Evolutionary conservation across 2,797 vertebrate genomes (phyloP).

Genomic region (Argya squamiceps): DNA sequence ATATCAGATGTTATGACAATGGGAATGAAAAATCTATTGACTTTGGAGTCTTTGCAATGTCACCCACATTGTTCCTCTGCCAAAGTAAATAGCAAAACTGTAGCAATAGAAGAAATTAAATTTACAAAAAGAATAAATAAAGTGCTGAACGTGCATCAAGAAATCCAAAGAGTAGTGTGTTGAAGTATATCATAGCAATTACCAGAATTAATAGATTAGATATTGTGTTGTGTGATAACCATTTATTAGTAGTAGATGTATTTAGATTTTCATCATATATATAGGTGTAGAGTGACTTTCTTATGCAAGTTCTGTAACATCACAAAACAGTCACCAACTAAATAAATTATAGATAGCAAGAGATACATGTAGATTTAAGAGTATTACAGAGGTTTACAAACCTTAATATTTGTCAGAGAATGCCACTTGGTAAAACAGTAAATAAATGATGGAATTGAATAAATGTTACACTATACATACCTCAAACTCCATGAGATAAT

Average conservation of each 20-base stretch:
- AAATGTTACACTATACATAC: not conserved
- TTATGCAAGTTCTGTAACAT: not conserved
- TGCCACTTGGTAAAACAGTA: not conserved
- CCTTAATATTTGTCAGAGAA: not conserved
- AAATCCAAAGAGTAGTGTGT: not conserved
- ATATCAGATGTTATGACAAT: not conserved
- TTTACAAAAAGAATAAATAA: not conserved
- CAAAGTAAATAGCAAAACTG: not conserved
- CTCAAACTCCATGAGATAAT: not conserved
- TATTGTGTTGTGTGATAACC: not conserved
- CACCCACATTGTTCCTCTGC: not conserved
- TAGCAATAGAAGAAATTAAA: not conserved
- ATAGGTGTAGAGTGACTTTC: not conserved
- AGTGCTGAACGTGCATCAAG: not conserved
- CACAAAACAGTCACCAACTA: not conserved
- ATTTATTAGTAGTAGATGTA: not conserved
- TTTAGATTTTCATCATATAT: not conserved
- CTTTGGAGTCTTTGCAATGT: not conserved
- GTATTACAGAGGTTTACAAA: not conserved
- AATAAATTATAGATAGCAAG: not conserved
- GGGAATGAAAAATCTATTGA: not conserved
- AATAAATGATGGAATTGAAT: not conserved
- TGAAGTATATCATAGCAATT: not conserved
- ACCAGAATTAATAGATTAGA: not conserved
- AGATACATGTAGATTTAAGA: not conserved